Conservation (phyloP, 2,113 vertebrate genomes). For the Acrocephalus arundinaceus region DNA sequence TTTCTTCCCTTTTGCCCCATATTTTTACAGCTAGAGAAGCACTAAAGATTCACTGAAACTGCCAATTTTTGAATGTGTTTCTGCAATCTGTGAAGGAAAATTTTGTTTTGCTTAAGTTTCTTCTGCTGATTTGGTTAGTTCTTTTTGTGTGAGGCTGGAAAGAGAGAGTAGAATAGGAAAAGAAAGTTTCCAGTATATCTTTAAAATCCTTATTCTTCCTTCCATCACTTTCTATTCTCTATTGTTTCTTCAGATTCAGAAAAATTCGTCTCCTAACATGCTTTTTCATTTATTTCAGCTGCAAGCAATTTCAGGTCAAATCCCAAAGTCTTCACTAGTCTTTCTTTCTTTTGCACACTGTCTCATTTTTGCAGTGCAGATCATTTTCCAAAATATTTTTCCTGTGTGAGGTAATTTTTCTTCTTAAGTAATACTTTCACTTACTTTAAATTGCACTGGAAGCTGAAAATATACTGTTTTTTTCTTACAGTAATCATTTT, state of each 20-base stretch:
- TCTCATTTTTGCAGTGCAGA: background rate
- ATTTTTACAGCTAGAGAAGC: background rate
- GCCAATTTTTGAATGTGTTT: background rate
- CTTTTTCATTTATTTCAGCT: background rate
- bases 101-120: background rate
- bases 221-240: background rate
- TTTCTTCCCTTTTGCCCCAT: background rate
- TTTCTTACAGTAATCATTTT: slow-evolving; percentile 1
- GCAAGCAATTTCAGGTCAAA: background rate
- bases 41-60: background rate
- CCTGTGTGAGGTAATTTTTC: background rate
- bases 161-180: background rate
- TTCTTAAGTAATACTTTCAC: background rate
- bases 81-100: background rate
- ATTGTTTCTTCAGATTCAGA: background rate
- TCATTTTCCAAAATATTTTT: background rate
- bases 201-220: background rate
- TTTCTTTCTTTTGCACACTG: background rate
- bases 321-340: background rate
- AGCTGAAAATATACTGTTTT: background rate
- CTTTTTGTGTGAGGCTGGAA: background rate
- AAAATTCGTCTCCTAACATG: background rate
- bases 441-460: background rate
- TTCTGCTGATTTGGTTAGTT: background rate
- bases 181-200: background rate